Conservation (phyloP, 2,797 vertebrate genomes). For the Sarcophilus harrisii region DNA sequence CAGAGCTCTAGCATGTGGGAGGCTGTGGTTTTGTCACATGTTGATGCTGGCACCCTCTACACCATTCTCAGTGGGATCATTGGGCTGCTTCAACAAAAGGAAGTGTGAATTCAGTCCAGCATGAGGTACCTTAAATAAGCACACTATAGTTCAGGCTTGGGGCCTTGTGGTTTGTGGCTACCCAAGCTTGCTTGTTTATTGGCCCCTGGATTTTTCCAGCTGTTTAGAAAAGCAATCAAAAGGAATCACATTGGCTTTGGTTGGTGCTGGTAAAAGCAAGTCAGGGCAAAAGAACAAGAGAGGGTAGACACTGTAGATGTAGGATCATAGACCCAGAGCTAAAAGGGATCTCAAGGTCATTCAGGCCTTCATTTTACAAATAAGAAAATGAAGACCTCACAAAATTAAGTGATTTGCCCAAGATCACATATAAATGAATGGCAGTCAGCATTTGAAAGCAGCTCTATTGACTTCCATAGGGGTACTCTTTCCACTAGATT, state of each 20-base stretch:
- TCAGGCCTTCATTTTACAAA: background rate
- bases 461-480: background rate
- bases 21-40: background rate
- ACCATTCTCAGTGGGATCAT: background rate
- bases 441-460: background rate
- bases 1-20: background rate
- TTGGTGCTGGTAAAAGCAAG: conserved; percentile 56
- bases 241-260: conserved; percentile 11
- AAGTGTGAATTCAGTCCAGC: conserved; percentile 2
- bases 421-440: background rate
- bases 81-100: background rate
- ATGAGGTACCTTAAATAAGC: conserved; percentile 61
- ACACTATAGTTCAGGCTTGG: conserved; percentile 53
- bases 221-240: conserved; percentile 43
- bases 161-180: conserved; percentile 57
- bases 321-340: background rate
- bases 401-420: background rate
- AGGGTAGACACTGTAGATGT: conserved; percentile 6
- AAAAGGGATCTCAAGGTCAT: background rate
- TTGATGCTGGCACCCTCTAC: background rate
- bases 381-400: background rate
- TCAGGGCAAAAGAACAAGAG: conserved; percentile 54
- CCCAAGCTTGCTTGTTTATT: conserved; percentile 67
- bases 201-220: conserved; percentile 52
- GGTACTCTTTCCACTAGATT: background rate